phyloP scores from a whole-genome alignment of 2,888 invertebrate genomes.

The Catocala fraxini region DNA sequence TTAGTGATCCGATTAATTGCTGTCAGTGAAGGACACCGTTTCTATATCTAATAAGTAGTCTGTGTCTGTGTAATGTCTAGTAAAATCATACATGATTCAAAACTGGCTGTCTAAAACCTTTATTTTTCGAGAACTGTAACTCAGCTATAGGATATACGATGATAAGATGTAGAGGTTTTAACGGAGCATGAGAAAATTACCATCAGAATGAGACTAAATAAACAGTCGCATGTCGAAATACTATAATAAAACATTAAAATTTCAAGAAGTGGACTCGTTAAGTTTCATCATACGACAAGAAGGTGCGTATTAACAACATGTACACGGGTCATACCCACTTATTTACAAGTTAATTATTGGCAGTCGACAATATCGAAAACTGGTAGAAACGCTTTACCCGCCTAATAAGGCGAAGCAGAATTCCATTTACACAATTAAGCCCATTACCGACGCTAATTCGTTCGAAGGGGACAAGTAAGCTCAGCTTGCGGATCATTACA shows the following conservation, averaged over 20 bases:
- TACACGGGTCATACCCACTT: conserved; percentile 44
- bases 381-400: conserved; percentile 49
- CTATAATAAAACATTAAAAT: conserved; percentile 35
- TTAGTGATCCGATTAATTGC: too few relatives aligned
- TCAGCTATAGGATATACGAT: too few relatives aligned
- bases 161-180: not conserved
- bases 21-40: too few relatives aligned
- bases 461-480: conserved; percentile 78
- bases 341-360: conserved; percentile 55
- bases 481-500: conserved; percentile 59
- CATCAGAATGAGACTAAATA: conserved; percentile 27
- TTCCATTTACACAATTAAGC: conserved; percentile 77
- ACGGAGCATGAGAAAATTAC: not conserved
- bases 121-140: too few relatives aligned
- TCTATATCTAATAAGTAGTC: too few relatives aligned
- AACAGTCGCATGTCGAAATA: conserved; percentile 30
- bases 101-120: too few relatives aligned
- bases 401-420: conserved; percentile 64
- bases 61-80: too few relatives aligned
- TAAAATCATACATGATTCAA: too few relatives aligned
- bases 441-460: conserved; percentile 74
- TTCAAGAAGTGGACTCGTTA: conserved; percentile 41
- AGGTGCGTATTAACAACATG: conserved; percentile 38
- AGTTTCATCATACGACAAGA: conserved; percentile 42
- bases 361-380: conserved; percentile 59